Evolutionary conservation across 2,797 vertebrate species (phyloP).

Genomic region (Pantherophis vulpinus): DNA sequence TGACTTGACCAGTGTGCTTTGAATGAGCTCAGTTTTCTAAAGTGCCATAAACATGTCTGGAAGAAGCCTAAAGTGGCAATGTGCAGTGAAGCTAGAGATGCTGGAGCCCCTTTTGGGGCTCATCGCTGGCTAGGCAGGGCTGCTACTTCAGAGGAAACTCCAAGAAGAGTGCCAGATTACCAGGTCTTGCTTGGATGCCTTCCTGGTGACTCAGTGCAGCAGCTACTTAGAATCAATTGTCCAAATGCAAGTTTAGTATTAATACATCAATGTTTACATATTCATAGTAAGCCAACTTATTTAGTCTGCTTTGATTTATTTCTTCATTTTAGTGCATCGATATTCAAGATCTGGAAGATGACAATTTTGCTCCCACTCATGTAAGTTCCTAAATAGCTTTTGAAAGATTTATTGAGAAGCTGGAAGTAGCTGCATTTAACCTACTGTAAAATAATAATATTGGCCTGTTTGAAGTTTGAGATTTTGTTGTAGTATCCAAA

Average conservation of each 20-base stretch:
- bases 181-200: background rate
- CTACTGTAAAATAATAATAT: background rate
- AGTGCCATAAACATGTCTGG: background rate
- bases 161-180: background rate
- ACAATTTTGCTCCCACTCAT: conserved; percentile 64
- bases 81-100: background rate
- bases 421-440: conserved; percentile 27
- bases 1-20: background rate
- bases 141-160: background rate
- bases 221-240: too few species aligned
- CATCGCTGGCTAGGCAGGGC: background rate
- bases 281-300: conserved; percentile 4
- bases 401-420: conserved; percentile 24
- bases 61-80: background rate
- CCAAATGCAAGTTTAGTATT: background rate
- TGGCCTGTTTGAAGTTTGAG: background rate
- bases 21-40: background rate
- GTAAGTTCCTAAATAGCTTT: conserved; percentile 67
- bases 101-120: background rate
- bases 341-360: conserved; percentile 73
- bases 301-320: conserved; percentile 62
- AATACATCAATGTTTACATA: background rate
- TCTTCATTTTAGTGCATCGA: conserved; percentile 70
- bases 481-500: background rate
- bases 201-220: background rate